Evolutionary conservation across 2,888 invertebrate species (phyloP), one percentile per base, ranked within the genome.

Genomic region (Blomia tropicalis): DNA sequence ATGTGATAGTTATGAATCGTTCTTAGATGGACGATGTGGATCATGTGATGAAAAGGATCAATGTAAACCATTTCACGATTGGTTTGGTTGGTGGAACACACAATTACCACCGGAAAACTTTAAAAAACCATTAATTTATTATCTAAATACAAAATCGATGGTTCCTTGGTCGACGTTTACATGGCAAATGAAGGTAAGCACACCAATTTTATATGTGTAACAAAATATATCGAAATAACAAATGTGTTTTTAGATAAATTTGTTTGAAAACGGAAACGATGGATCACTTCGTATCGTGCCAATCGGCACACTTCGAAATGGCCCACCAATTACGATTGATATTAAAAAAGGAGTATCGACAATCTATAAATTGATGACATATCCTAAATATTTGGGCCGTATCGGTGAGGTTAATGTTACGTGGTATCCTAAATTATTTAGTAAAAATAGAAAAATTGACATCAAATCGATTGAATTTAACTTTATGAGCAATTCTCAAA

Each of bases 1-100:
- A 27, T 63, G 63, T 47, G 51, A 59, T 5, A 63, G 59, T 30
- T 63, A 59, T 43, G 44, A 29, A 3, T 30, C 44, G 14, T 63
- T 36, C 43, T 17, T 27, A 1, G 59, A 36, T 5, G 63, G 63
- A 27, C 30, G 51, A 29, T 63, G 63, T 32, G 63, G 58, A 7
- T 25, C 27, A 19, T 63, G 63, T 59, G 7, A 14, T n/a, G 17
- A 58, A 43, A 36, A 27, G 3, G 62, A 58, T 4, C n/a, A 56
- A n/a, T 62, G 62, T 25, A 58, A 44, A 32, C 62, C 62, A 22
- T 43, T 62, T 17, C 27, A 32, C 11, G 5, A 30, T 22, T 47
- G 51, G 32, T 43, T 31, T 2, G 43, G 23, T 27, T 63, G 27
- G n/a, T 60, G 60, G 60, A 41, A 63, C 11, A 25, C 44, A 51